Base-by-base conservation (phyloP, 2,113 vertebrate genomes). In the Beaufortia kweichowensis region DNA sequence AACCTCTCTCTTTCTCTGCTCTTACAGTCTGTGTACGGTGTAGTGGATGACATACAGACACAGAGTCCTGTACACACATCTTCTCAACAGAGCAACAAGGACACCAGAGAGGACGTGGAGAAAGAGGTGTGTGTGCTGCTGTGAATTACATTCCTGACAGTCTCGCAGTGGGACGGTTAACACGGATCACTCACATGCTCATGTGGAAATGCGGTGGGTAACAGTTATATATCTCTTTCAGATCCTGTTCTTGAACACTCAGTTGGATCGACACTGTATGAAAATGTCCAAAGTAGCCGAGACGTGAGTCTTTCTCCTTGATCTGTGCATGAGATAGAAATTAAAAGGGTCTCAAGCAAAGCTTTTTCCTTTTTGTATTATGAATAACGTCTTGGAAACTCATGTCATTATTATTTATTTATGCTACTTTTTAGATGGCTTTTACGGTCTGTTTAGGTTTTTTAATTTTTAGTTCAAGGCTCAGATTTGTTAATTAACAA, bases 281-380 rank as follows among this genome's bases (percentile, higher is more conserved):
- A 99, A 99, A 92, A 97, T 99, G 96, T 99, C 97, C 78, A 99
- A 99, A 92, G 97, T 99, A 80, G 96, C 97, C 82, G 97, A 99
- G 86, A 98, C 96, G 97, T 99, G 90, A 77, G 93, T 73, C 6
- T 8, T 53, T 19, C 5, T 21, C n/a, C 6, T 53, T 53, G 2
- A n/a, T 53, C 48, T 53, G n/a, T 53, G 19, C 19, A 21, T 53
- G 15, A 21, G 14, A 46, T 35, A 4, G 14, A 46, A 46, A 46
- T 14, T 46, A 3, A 12, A 15, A 15, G 3, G 11, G n/a, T n/a
- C n/a, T n/a, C 5, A 1, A 21, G n/a, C 19, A 46, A 46, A 46
- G 10, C 5, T 53, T n/a, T 21, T 53, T 21, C 35, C 43, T 46
- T 46, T 46, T 46, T 46, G 43, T 14, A 46, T 46, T 46, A 15